A percentile compares a stretch with the other conserved stretches of the same genome.
Evolutionary conservation across 2,888 invertebrate species (phyloP).

Genomic region (Mallateleia sp.): DNA sequence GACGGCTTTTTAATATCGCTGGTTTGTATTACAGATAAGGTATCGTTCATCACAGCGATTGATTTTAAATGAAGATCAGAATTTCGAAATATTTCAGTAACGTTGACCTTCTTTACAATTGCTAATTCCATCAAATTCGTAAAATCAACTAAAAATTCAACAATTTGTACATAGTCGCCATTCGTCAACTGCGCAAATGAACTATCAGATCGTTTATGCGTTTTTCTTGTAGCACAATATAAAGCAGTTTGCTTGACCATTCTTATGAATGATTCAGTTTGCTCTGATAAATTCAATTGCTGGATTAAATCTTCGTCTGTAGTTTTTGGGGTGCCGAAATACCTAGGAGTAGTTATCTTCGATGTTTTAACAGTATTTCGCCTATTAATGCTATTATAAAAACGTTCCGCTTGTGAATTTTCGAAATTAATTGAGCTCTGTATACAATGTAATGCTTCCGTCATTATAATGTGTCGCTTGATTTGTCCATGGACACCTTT

Average conservation of each 20-base stretch:
- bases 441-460: constrained; percentile 14
- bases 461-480: constrained; percentile 23
- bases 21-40: constrained; percentile 12
- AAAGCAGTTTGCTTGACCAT: constrained; percentile 42
- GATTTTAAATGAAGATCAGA: constrained; percentile 9
- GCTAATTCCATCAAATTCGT: constrained; percentile 6
- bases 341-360: constrained; percentile 23
- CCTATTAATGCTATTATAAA: constrained; percentile 19
- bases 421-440: constrained; percentile 16
- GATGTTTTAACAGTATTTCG: constrained; percentile 23
- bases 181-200: constrained; percentile 29
- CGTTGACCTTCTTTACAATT: background rate
- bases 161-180: constrained; percentile 22
- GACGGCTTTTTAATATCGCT: constrained; percentile 21
- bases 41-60: too few relatives aligned
- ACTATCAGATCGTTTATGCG: constrained; percentile 1
- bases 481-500: constrained; percentile 40
- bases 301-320: constrained; percentile 9
- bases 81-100: background rate
- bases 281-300: constrained; percentile 35
- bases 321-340: constrained; percentile 35
- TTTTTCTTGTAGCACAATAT: constrained; percentile 7
- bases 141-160: constrained; percentile 41
- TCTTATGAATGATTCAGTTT: constrained; percentile 34
- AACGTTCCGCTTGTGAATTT: constrained; percentile 33